These are phyloP conservation scores for Climacteris rufus DNA, from an alignment of 2,113 vertebrate genomes.

Conservation along the genomic window DNA sequence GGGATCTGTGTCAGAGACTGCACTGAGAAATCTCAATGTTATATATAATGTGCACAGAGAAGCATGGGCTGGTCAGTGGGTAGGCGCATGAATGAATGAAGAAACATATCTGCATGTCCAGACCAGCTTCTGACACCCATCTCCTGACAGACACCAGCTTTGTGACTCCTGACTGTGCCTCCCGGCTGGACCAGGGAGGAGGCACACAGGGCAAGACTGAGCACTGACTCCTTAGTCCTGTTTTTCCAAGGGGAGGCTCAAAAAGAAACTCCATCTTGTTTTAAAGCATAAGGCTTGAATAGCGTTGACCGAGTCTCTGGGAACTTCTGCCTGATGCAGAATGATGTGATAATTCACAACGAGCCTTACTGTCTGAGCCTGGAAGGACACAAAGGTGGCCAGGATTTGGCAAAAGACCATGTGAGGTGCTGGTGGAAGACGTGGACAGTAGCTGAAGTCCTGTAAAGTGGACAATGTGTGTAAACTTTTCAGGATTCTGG, in stretches of 20 bases:
- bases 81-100: not conserved
- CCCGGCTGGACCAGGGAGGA: not conserved
- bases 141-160: not conserved
- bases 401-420: not conserved
- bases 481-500: not conserved
- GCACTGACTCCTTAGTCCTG: rapidly evolving
- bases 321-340: not conserved
- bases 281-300: not conserved
- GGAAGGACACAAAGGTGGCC: not conserved
- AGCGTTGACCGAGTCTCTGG: not conserved
- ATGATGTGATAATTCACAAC: no score
- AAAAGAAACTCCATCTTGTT: not conserved
- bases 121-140: not conserved
- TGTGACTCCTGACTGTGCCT: not conserved
- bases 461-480: not conserved
- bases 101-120: not conserved
- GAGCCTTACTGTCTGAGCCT: not conserved
- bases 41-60: not conserved
- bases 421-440: not conserved
- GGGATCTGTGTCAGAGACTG: not conserved
- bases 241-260: not conserved
- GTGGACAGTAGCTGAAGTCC: not conserved
- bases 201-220: not conserved
- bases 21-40: not conserved
- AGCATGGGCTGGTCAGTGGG: not conserved